Base-by-base conservation (phyloP, 2,888 invertebrate species). In the Apoda limacodes region DNA sequence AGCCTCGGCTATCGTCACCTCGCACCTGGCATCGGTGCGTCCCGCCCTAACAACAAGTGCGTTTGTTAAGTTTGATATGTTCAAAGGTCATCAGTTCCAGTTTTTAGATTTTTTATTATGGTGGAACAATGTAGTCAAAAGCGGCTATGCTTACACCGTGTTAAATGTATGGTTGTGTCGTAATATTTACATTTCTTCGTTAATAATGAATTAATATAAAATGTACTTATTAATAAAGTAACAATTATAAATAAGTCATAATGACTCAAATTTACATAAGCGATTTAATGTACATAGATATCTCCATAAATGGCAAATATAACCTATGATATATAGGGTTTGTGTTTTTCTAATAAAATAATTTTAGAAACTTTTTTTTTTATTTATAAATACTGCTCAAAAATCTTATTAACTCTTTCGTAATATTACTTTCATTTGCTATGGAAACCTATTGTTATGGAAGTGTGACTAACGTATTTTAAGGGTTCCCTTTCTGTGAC, bases 111-210 rank as follows among this genome's bases (percentile, higher is more conserved):
- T 62, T 62, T 56, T 60, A 60, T 60, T 55, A 62, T 58, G 76
- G 78, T 78, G 75, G 70, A 63, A 75, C 75, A 64, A 60, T 75
- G 50, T 46, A 51, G 63, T 57, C 61, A 50, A 53, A 52, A 45
- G 44, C 43, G 59, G 62, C 60, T 60, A 40, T 43, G 46, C 46
- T 43, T 52, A 52, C 71, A 67, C 74, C 78, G 72, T 74, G 74
- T 75, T 78, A 70, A 76, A 72, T 74, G 65, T 80, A 81, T 81
- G 82, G 82, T 82, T 82, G 82, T 82, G 82, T 81, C 81, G 69
- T 80, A 78, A 72, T 67, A 74, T 76, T 76, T 75, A 60, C 67
- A 71, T 76, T 75, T 75, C 69, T 76, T 76, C 67, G 76, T 76
- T 75, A 70, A 60, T 17, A 5, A 17, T 17, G 5, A 17, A 17